These are phyloP conservation scores for Argyrosomus regius DNA, from an alignment of 2,797 vertebrate species.

Conservation along the genomic window DNA sequence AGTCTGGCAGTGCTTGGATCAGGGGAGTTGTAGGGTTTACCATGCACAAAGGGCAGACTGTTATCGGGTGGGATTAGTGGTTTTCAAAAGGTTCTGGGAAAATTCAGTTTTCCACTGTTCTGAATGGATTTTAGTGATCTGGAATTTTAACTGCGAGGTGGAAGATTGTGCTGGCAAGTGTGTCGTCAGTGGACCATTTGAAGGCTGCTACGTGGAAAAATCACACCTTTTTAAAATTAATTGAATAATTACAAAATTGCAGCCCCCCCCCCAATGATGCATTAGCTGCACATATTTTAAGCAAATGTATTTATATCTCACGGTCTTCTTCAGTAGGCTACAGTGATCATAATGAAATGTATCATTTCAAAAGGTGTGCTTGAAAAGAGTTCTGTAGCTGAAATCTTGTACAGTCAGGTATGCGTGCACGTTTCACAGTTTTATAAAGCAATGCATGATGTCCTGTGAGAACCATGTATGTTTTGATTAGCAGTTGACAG, in stretches of 20 bases:
- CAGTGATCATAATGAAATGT: not conserved
- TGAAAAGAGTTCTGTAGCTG: not conserved
- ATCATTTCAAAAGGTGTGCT: not conserved
- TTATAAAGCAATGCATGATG: not conserved
- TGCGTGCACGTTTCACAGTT: not conserved
- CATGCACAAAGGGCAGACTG: conserved; percentile 40
- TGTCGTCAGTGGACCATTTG: not conserved
- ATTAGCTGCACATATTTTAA: not conserved
- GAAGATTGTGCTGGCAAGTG: not conserved
- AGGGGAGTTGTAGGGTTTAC: conserved; percentile 34
- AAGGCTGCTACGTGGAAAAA: not conserved
- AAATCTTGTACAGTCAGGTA: not conserved
- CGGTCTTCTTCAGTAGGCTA: too few relatives aligned
- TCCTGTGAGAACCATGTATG: too few relatives aligned
- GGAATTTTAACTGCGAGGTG: conserved; percentile 15
- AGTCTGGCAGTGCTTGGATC: conserved; percentile 32
- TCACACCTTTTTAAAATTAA: not conserved
- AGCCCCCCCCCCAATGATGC: not conserved
- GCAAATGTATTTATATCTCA: not conserved
- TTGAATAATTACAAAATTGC: conserved; percentile 8
- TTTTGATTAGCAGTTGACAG: too few relatives aligned
- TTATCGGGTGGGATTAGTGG: conserved; percentile 40
- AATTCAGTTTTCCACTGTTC: conserved; percentile 38
- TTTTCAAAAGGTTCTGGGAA: conserved; percentile 50
- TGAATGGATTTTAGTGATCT: conserved; percentile 26